A percentile compares a stretch with the other conserved stretches of the same genome.
phyloP scores from a whole-genome alignment of 2,888 invertebrate genomes.

The Rhagium mordax region DNA sequence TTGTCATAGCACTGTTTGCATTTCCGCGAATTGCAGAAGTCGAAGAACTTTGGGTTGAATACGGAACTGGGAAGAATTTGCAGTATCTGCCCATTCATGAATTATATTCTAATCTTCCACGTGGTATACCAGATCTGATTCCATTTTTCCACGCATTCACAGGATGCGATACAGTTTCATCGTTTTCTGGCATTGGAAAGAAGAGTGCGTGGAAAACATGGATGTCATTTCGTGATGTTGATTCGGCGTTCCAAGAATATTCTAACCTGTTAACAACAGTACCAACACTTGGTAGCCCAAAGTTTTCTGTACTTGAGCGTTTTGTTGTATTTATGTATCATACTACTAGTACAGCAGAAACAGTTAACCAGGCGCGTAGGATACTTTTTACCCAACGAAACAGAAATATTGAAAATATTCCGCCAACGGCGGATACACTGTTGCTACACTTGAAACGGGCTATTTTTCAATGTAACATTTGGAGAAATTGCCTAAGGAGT shows the following conservation, averaged over 20 bases:
- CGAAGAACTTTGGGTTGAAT: neutral
- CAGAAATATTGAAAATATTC: too few species aligned
- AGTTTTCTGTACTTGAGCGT: neutral
- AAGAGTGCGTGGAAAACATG: neutral
- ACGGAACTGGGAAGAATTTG: neutral
- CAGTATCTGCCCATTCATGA: conserved; percentile 2
- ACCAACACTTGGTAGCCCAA: neutral
- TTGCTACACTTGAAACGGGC: neutral
- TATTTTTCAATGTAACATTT: neutral
- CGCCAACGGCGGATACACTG: neutral
- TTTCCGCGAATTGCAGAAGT: neutral
- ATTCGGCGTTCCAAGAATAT: neutral
- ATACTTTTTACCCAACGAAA: too few species aligned
- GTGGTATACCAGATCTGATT: conserved; percentile 1
- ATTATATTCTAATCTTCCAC: neutral
- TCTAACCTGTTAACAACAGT: neutral
- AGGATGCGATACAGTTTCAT: neutral
- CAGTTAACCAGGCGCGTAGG: neutral
- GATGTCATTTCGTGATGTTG: neutral
- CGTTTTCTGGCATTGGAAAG: neutral
- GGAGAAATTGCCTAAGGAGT: neutral
- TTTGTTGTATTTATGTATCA: neutral
- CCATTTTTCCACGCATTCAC: too few species aligned
- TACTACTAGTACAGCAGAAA: neutral
- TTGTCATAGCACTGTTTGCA: too few species aligned